Conservation (phyloP, 1,140 invertebrate species). For the Drosophila bifasciata region DNA sequence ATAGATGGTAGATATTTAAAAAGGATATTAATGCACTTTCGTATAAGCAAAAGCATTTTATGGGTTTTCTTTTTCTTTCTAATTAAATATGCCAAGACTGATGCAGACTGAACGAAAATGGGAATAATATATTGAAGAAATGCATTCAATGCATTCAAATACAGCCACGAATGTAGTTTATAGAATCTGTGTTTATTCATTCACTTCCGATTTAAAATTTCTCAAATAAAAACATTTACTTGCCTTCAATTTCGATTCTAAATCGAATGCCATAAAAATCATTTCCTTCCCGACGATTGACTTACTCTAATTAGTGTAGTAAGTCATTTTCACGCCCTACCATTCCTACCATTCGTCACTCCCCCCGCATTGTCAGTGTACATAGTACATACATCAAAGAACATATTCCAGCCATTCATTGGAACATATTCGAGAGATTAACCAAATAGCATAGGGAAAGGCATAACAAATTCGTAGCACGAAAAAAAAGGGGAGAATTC, state of each 20-base stretch:
- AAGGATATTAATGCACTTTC: neutral
- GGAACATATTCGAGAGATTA: constrained; percentile 29
- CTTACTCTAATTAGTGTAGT: constrained; percentile 33
- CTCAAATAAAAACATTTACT: no score
- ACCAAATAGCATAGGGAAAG: constrained; percentile 42
- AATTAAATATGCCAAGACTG: no score
- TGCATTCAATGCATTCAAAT: no score
- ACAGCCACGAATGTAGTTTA: no score
- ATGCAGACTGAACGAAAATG: no score
- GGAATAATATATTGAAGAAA: no score
- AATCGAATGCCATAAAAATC: constrained; percentile 14
- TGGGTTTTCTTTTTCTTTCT: no score
- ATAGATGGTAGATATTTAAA: neutral
- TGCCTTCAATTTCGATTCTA: no score
- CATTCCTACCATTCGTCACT: neutral
- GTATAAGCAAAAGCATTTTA: no score
- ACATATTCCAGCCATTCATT: constrained; percentile 22
- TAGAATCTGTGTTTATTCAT: no score
- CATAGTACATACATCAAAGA: constrained; percentile 52
- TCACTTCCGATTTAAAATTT: no score
- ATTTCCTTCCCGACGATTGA: constrained; percentile 28
- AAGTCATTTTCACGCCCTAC: constrained; percentile 44
- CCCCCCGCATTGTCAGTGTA: constrained; percentile 20
- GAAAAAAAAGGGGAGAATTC: constrained; percentile 45
- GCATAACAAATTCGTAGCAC: constrained; percentile 58